Base-by-base conservation (phyloP, 2,113 vertebrate genomes). In the Periophthalmus modestus region DNA sequence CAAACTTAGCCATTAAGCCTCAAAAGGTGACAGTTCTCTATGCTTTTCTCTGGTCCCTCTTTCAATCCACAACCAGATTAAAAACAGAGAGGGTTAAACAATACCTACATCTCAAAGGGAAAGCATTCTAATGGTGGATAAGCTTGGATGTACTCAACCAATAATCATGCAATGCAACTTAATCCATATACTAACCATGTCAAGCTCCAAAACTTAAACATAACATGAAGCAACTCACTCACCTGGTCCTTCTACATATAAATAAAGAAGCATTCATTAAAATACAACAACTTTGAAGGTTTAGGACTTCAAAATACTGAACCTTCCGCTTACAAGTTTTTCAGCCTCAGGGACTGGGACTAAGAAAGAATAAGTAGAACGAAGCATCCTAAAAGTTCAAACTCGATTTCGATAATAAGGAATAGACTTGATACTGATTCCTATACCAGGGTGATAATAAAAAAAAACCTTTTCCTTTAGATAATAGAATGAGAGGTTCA, bases 31-130 rank as follows among this genome's bases (percentile, higher is more conserved):
- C 52, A 55, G n/a, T 19, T 21, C 9, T n/a, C 12, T 55, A 55
- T 55, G 52, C 52, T 5, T 54, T 55, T 55, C 19, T n/a, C 52
- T 55, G 2, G 19, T 55, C 52, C 52, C n/a, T 55, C 10, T 19
- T 55, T 55, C 21, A 55, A 55, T 55, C 52, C 19, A 21, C n/a
- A 2, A n/a, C 11, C 28, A 48, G 87, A 88, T 89, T 84, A 82
- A 88, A 83, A 47, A 75, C 71, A 68, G 73, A 76, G 85, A 87
- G 87, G 79, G 84, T 72, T 77, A 81, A 87, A 88, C 78, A 87
- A 75, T 69, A 73, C 65, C 58, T 66, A 82, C 19, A 55, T 21
- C 52, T 55, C 52, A 55, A 55, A 0, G 10, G 48, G 72, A 80
- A 78, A 69, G 80, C 50, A 1, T 62, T 66, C 63, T 66, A 75